Conservation (phyloP, 2,113 vertebrate genomes). For the Callaeas wilsoni region DNA sequence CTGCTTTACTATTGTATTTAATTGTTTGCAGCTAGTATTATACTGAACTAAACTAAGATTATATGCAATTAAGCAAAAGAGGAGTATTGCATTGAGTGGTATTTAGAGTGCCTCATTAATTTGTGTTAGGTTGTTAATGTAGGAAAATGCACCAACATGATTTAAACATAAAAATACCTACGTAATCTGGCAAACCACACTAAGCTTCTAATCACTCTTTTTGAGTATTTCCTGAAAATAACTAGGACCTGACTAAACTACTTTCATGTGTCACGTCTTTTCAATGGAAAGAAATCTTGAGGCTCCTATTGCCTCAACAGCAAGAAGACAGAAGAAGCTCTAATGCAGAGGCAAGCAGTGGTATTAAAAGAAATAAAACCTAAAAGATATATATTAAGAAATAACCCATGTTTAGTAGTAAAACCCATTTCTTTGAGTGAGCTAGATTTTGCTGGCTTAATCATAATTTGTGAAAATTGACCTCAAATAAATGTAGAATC, state of each 20-base stretch:
- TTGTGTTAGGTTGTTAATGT: slow-evolving; percentile 43
- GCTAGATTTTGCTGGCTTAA: background rate
- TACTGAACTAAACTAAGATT: slow-evolving; percentile 53
- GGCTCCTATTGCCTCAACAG: background rate
- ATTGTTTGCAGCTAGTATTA: slow-evolving; percentile 59
- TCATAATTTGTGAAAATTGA: background rate
- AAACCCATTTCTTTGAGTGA: background rate
- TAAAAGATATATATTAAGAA: background rate
- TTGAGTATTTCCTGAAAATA: background rate
- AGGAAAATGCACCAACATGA: background rate
- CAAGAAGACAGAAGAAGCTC: background rate
- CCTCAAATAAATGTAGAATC: background rate
- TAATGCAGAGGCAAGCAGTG: background rate
- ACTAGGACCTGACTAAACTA: background rate
- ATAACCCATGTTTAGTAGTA: background rate
- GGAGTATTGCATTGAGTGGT: background rate
- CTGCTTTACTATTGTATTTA: slow-evolving; percentile 44
- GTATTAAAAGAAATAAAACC: background rate
- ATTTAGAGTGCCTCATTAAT: slow-evolving; percentile 36
- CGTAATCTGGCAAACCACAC: background rate
- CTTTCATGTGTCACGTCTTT: background rate
- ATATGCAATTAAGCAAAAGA: slow-evolving; percentile 54
- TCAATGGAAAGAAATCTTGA: background rate
- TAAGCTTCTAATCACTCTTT: background rate
- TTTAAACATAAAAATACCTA: slow-evolving; percentile 6